Conservation (phyloP, 2,888 invertebrate species). For the Erannis defoliaria region DNA sequence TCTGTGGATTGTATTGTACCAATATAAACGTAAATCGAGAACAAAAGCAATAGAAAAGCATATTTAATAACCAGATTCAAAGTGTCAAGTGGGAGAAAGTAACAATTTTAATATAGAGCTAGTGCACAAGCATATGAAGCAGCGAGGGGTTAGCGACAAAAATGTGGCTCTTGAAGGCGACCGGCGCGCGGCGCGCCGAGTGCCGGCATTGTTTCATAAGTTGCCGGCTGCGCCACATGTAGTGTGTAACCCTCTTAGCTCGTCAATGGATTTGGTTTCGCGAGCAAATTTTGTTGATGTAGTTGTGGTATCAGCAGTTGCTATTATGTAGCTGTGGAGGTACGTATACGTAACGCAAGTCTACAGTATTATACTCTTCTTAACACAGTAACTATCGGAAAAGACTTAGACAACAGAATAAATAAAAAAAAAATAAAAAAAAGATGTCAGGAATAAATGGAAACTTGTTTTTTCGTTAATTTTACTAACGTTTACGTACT, state of each 20-base stretch:
- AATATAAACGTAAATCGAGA: neutral
- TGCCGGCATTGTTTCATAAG: conserved; percentile 38
- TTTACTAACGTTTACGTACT: too few species aligned
- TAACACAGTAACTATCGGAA: too few species aligned
- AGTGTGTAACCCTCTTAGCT: conserved; percentile 25
- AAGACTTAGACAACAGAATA: too few species aligned
- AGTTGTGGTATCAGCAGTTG: too few species aligned
- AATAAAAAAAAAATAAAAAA: too few species aligned
- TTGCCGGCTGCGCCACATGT: conserved; percentile 26
- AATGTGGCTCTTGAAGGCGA: conserved; percentile 35
- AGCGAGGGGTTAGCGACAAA: conserved; percentile 32
- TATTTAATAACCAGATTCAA: conserved; percentile 9
- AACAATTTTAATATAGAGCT: conserved; percentile 36
- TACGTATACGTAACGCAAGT: too few species aligned
- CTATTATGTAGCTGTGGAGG: too few species aligned
- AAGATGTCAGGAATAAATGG: too few species aligned
- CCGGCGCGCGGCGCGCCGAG: conserved; percentile 17
- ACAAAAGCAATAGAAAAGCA: neutral
- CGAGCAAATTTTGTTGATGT: conserved; percentile 11
- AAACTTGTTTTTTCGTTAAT: too few species aligned
- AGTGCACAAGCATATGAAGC: conserved; percentile 25
- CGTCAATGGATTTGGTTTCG: conserved; percentile 25
- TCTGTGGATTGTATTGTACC: too few species aligned
- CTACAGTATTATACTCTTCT: too few species aligned
- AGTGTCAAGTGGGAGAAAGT: conserved; percentile 30